Base-by-base conservation (phyloP, 2,113 vertebrate genomes). In the Urocynchramus pylzowi region DNA sequence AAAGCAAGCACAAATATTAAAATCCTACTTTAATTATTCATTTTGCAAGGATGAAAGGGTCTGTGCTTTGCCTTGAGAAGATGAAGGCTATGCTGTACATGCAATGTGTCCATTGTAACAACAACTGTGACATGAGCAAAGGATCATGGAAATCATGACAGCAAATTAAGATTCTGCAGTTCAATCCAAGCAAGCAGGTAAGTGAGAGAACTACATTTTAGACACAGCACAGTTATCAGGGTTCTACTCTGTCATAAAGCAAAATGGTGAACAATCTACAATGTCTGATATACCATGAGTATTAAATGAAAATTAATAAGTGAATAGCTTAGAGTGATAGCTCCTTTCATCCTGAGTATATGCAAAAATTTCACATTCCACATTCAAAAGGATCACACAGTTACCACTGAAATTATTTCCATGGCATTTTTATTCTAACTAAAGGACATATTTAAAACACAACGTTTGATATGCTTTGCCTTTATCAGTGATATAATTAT, bases 1-100 rank as follows among this genome's bases (percentile, higher is more conserved):
- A 67, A 95, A 95, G 41, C 35, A 94, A 92, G 75, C 37, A 81
- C 49, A 86, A 81, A 39, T 71, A 86, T 73, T 57, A 84, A 93
- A 92, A 87, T 93, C 50, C 30, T 41, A 37, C 18, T 24, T 78
- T 69, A 87, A 92, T 90, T 77, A 52, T 49, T 86, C 53, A 68
- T 74, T 96, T 80, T 83, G 20, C 33, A 54, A 71, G 60, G 64
- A 69, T 52, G 17, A 92, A 86, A 74, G 26, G 12, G 35, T 33
- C 61, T 71, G 59, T 67, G 47, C 59, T 69, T 47, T 74, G 57
- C 77, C 79, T 68, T 41, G 53, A 57, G 77, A 69, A 84, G 76
- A 90, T 39, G 77, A 79, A 65, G 18, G 23, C 61, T 70, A 8
- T 80, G 50, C 17, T 68, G 56, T 73, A 37, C 16, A 19, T 2